Evolutionary conservation across 2,888 invertebrate genomes (phyloP), one percentile per base, ranked within the genome.

Genomic region (Apoda limacodes): DNA sequence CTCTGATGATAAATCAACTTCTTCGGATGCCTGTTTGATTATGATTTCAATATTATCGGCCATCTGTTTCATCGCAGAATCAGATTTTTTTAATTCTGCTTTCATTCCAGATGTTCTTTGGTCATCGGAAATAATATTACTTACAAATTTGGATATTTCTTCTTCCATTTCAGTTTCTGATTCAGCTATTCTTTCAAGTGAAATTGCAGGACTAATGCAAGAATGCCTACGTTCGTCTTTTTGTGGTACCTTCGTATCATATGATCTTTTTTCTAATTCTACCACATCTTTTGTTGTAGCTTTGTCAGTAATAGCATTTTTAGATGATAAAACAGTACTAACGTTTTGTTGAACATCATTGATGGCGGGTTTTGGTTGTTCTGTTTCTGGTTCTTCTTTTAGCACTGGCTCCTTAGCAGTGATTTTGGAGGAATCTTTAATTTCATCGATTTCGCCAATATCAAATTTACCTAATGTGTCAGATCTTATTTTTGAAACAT

Each of bases 41-140:
- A 80, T 80, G 10, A 80, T 80, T 61, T 80, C 80, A 31, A 80
- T 80, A 39, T 80, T 80, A 39, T 80, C 80, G 34, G 80, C 80
- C 76, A 80, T 80, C 60, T 80, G 68, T 46, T 80, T 80, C 78
- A 80, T 80, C 5, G 78, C 64, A 3, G 80, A 80, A 36, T 80
- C 80, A 2, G 80, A 80, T 50, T 78, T 80, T 35, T 78, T 78
- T 36, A 80, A 52, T 38, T 64, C 67, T 25, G 17, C 7, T 6
- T 5, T 5, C 7, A 17, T 6, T 17, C 7, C 17, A n/a, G n/a
- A n/a, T 7, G 46, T 35, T 36, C 47, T 48, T 3, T 30, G 39
- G 39, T 62, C 58, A 13, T 45, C 35, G 22, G n/a, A 21, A 5
- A 2, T 5, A 19, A 22, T 25, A 14, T 2, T 13, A n/a, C 9